Percentiles rank a stretch among this genome's conserved stretches.
phyloP scores from a whole-genome alignment of 2,888 invertebrate species.

The Harmothoe impar region DNA sequence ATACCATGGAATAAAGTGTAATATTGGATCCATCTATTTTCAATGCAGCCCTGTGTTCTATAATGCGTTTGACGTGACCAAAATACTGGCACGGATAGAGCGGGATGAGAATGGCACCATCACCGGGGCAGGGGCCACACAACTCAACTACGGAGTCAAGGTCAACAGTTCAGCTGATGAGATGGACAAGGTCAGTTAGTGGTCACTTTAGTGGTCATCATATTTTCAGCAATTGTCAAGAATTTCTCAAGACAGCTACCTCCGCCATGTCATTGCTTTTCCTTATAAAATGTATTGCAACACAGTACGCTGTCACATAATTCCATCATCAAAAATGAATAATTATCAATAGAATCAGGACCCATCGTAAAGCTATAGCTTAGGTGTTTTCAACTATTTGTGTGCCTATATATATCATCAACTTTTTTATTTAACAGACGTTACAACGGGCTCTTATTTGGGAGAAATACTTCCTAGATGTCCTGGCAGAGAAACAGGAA shows the following conservation, averaged over 20 bases:
- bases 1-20: no score
- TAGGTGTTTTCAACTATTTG: no score
- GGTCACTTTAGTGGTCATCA: neutral
- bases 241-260: no score
- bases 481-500: slow-evolving; percentile 67
- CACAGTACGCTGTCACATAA: no score
- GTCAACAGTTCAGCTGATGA: slow-evolving; percentile 68
- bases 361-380: no score
- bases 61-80: slow-evolving; percentile 71
- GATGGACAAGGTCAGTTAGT: slow-evolving; percentile 67
- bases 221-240: no score
- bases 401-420: no score
- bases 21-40: no score
- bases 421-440: neutral
- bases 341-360: no score
- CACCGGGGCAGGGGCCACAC: slow-evolving; percentile 73
- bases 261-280: no score
- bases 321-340: no score
- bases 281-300: no score
- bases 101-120: slow-evolving; percentile 71
- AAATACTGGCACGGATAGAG: slow-evolving; percentile 71
- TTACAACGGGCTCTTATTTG: slow-evolving; percentile 69
- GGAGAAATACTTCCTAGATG: slow-evolving; percentile 72
- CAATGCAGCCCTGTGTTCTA: slow-evolving; percentile 73
- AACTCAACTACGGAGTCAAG: slow-evolving; percentile 74